Percentiles rank a stretch among this genome's conserved stretches.
Evolutionary conservation across 2,113 vertebrate genomes (phyloP).

Genomic region (Gallinago paraguaiae): DNA sequence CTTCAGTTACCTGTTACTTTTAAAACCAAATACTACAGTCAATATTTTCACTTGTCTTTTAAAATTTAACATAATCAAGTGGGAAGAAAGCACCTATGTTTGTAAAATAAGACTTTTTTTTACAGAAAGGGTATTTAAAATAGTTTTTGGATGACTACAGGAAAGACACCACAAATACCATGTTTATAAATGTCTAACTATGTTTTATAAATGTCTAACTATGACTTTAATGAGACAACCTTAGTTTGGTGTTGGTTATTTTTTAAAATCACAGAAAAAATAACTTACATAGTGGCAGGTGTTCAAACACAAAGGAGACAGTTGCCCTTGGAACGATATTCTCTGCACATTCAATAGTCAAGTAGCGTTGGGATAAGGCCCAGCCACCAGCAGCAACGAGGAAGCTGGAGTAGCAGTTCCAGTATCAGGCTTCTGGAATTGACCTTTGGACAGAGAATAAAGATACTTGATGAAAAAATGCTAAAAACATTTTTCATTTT

Average conservation of each 20-base stretch:
- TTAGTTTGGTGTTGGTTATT: neutral
- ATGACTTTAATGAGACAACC: neutral
- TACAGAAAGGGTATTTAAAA: neutral
- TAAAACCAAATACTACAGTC: neutral
- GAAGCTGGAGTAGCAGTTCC: neutral
- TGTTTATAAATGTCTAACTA: neutral
- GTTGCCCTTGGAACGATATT: neutral
- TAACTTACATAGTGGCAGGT: neutral
- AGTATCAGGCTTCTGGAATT: neutral
- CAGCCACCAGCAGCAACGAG: neutral
- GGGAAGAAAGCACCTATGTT: neutral
- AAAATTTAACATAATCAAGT: neutral
- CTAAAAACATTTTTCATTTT: neutral
- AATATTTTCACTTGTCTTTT: neutral
- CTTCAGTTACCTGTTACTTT: neutral
- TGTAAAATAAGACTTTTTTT: neutral
- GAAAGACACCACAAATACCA: neutral
- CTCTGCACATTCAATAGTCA: neutral
- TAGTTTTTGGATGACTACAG: neutral
- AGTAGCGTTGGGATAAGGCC: rapidly evolving
- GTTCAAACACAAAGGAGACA: neutral
- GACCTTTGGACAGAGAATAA: neutral
- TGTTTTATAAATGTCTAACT: neutral
- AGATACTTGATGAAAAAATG: neutral
- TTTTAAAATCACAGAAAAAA: neutral